These are phyloP conservation scores for Troides oblongomaculatus DNA, from an alignment of 2,888 invertebrate genomes.

Conservation along the genomic window DNA sequence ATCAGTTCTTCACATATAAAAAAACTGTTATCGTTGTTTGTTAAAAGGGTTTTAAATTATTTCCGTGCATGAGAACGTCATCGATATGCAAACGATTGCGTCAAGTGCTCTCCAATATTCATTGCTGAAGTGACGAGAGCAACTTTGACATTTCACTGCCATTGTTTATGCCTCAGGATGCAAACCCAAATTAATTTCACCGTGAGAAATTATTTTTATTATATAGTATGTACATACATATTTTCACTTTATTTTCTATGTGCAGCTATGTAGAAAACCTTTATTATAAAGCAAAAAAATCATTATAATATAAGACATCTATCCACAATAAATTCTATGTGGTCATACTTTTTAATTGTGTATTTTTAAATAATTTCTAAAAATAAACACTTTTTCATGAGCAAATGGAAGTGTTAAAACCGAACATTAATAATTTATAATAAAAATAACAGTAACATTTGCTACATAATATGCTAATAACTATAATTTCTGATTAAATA, in stretches of 20 bases:
- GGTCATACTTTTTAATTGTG: too few relatives aligned
- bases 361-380: too few relatives aligned
- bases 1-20: not conserved
- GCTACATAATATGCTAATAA: too few relatives aligned
- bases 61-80: constrained; percentile 40
- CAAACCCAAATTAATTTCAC: constrained; percentile 35
- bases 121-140: constrained; percentile 47
- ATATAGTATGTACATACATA: not conserved
- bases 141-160: constrained; percentile 60
- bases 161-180: constrained; percentile 57
- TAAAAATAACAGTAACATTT: too few relatives aligned
- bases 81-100: constrained; percentile 74
- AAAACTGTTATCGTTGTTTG: constrained; percentile 9
- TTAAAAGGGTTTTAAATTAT: constrained; percentile 7
- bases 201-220: constrained; percentile 51
- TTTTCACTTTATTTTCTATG: not conserved
- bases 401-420: too few relatives aligned
- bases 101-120: constrained; percentile 57
- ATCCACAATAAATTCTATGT: too few relatives aligned
- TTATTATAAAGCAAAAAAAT: not conserved
- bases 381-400: too few relatives aligned
- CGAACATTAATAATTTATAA: too few relatives aligned
- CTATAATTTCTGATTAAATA: too few relatives aligned
- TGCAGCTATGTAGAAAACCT: not conserved
- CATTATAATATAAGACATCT: too few relatives aligned